Conservation (phyloP, 2,113 vertebrate genomes). For the Oncorhynchus clarkii region DNA sequence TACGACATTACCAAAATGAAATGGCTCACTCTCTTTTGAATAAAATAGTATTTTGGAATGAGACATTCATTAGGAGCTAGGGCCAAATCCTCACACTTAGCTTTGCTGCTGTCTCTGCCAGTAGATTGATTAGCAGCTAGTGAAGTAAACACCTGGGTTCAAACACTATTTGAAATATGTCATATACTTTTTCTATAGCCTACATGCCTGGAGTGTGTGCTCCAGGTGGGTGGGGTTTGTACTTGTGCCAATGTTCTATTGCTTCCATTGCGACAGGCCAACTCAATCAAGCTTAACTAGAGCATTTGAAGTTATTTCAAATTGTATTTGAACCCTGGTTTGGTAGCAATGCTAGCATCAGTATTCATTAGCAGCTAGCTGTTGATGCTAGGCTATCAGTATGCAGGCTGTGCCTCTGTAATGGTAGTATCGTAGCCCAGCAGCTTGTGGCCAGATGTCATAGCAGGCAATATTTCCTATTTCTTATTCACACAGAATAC, state of each 20-base stretch:
- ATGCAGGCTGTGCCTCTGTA: conserved; percentile 27
- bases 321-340: no score
- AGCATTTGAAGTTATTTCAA: no score
- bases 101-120: not conserved
- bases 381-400: no score
- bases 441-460: conserved; percentile 69
- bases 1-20: conserved; percentile 13
- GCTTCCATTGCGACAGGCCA: no score
- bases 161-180: no score
- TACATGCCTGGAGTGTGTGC: no score
- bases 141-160: no score
- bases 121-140: not conserved
- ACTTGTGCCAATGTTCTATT: no score
- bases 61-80: conserved; percentile 23
- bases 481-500: conserved; percentile 58
- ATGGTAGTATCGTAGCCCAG: conserved; percentile 54
- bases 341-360: conserved; percentile 23
- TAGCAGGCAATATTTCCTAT: conserved; percentile 52
- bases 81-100: no score
- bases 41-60: conserved; percentile 41
- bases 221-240: no score
- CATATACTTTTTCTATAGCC: no score
- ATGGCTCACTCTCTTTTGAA: conserved; percentile 10
- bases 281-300: no score
- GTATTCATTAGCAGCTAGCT: conserved; percentile 25